Percentiles rank a stretch among this genome's conserved stretches.
Conservation (phyloP, 2,113 vertebrate genomes). For the Elachura formosa region DNA sequence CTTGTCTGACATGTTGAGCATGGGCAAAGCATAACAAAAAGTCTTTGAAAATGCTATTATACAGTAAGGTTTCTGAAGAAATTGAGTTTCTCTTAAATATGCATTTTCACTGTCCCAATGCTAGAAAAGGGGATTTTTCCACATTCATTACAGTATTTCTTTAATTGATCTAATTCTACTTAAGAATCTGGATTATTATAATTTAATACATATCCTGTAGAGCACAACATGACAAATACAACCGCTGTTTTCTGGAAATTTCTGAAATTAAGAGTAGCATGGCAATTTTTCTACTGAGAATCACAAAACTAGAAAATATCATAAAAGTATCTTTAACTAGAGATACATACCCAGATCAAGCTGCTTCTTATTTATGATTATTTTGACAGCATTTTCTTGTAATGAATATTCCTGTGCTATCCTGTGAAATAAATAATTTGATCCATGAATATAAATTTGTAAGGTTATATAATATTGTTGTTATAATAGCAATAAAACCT, state of each 20-base stretch:
- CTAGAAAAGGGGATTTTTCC: background rate
- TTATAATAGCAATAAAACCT: background rate
- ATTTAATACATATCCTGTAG: background rate
- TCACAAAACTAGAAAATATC: background rate
- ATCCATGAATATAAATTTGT: background rate
- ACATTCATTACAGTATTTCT: background rate
- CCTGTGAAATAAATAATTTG: constrained; percentile 63
- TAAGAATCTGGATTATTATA: background rate
- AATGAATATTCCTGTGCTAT: constrained; percentile 75
- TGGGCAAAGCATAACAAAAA: background rate
- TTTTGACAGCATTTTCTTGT: constrained; percentile 77
- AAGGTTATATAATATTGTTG: background rate
- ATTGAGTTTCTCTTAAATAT: background rate
- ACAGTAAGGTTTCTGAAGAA: background rate
- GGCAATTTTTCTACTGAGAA: background rate
- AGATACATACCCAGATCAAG: constrained; percentile 75
- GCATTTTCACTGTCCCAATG: background rate
- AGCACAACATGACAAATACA: background rate
- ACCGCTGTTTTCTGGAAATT: background rate
- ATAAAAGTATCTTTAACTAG: background rate
- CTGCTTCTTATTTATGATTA: constrained; percentile 79
- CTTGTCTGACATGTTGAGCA: background rate
- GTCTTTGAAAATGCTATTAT: background rate
- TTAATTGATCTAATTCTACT: background rate
- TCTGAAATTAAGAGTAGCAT: background rate